Conservation (phyloP, 2,888 invertebrate genomes). For the Aplocera efformata region DNA sequence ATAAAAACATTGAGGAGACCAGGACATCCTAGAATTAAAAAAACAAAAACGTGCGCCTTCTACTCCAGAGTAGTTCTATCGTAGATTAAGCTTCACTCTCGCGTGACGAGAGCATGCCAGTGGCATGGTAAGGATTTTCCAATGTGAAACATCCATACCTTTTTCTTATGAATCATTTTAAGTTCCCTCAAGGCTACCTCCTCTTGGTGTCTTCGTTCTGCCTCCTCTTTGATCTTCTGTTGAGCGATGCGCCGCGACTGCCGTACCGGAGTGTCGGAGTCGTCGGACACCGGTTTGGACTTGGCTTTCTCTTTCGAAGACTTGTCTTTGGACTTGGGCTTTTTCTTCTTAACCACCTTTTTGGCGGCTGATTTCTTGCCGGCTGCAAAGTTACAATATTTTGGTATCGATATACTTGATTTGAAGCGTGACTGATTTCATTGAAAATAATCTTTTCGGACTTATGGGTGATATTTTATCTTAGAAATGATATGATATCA, state of each 20-base stretch:
- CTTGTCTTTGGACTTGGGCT: slow-evolving; percentile 32
- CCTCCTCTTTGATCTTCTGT: slow-evolving; percentile 92
- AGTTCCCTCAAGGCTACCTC: slow-evolving; percentile 85
- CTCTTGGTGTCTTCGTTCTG: slow-evolving; percentile 86
- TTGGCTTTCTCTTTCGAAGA: slow-evolving; percentile 33
- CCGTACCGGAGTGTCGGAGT: slow-evolving; percentile 80
- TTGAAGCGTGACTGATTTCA: too few relatives aligned
- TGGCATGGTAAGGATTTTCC: slow-evolving; percentile 10
- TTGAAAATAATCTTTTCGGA: too few relatives aligned
- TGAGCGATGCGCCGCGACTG: slow-evolving; percentile 93
- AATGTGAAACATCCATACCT: slow-evolving; percentile 38
- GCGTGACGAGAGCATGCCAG: not conserved
- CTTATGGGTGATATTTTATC: too few relatives aligned
- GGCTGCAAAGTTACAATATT: slow-evolving; percentile 37
- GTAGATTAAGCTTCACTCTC: not conserved
- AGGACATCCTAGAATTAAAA: too few relatives aligned
- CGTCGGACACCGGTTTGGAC: slow-evolving; percentile 36
- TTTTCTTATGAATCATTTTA: slow-evolving; percentile 83
- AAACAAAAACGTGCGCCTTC: too few relatives aligned
- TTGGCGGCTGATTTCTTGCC: slow-evolving; percentile 58
- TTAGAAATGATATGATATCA: too few relatives aligned
- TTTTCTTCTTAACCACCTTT: slow-evolving; percentile 51
- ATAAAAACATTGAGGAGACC: too few relatives aligned
- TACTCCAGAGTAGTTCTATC: too few relatives aligned
- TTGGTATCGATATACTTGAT: slow-evolving; percentile 13